Evolutionary conservation across 2,113 vertebrate species (phyloP), one percentile per base, ranked within the genome.

Genomic region (Phocoena phocoena): DNA sequence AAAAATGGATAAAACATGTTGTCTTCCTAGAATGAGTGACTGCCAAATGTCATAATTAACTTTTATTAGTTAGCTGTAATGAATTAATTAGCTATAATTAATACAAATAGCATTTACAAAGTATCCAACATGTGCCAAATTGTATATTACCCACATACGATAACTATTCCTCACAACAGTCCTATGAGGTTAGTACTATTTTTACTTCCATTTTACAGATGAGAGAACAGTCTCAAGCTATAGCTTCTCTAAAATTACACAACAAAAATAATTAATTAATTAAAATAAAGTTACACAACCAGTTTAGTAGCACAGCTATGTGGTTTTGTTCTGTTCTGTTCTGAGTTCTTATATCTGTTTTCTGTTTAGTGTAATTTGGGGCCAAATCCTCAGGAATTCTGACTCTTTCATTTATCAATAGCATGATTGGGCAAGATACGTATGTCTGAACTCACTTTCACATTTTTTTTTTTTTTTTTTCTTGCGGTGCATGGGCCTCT

Each of bases 401-500:
- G 23, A 4, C 4, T 67, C 31, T 87, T 91, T 90, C 0, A n/a
- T 31, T 91, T 89, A 62, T 62, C 88, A 21, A 10, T 53, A 89
- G 9, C 60, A 84, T 60, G 31, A 77, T 12, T 88, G 12, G 20
- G 10, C 58, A 94, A 91, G 67, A 90, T 74, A 79, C 18, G 53
- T 92, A 76, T 62, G 93, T 82, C 31, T 73, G 31, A 97, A 93
- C n/a, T 70, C 38, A 70, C 5, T 81, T 91, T 93, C 6, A 28
- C 11, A 1, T 50, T 50, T 50, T 50, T 50, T 47, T 47, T 47
- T 47, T 47, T 47, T 47, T 47, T 47, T 50, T 50, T 50, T 50
- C 13, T 50, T 50, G 2, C 12, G 47, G 47, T 50, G 12, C 12
- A 3, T 12, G 47, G 12, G 47, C 3, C 47, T 50, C 47, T 50